phyloP scores from a whole-genome alignment of 2,113 vertebrate species.

The Antigone vipio region DNA sequence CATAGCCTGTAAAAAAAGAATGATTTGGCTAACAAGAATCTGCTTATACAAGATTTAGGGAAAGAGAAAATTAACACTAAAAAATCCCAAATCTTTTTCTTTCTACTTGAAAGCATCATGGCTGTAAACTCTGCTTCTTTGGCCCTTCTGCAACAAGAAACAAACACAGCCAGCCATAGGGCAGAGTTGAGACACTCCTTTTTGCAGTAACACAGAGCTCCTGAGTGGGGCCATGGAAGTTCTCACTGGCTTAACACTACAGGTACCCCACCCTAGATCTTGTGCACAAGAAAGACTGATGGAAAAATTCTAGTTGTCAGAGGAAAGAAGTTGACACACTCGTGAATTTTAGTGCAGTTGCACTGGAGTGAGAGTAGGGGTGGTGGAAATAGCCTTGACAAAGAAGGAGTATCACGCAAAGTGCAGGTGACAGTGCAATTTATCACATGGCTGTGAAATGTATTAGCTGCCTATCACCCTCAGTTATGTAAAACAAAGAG shows the following conservation, averaged over 20 bases:
- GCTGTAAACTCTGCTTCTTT: not conserved
- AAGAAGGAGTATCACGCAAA: slow-evolving; percentile 41
- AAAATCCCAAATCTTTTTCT: not conserved
- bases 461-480: slow-evolving; percentile 61
- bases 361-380: not conserved
- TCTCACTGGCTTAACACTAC: not conserved
- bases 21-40: not conserved
- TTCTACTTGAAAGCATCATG: not conserved
- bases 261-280: not conserved
- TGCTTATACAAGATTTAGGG: not conserved
- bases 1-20: not conserved
- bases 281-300: not conserved
- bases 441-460: slow-evolving; percentile 52
- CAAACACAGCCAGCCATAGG: not conserved
- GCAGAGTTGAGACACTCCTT: not conserved
- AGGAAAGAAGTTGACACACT: not conserved
- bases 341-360: not conserved
- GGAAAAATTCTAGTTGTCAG: not conserved
- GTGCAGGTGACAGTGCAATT: slow-evolving; percentile 61
- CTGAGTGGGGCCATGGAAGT: fast-evolving
- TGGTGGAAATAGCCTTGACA: slow-evolving; percentile 45
- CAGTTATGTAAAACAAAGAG: slow-evolving; percentile 62
- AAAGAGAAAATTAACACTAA: not conserved
- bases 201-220: not conserved
- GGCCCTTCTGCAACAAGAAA: not conserved